These are phyloP conservation scores for Didymodactylos carnosus DNA, from an alignment of 2,888 invertebrate species.

Conservation along the genomic window DNA sequence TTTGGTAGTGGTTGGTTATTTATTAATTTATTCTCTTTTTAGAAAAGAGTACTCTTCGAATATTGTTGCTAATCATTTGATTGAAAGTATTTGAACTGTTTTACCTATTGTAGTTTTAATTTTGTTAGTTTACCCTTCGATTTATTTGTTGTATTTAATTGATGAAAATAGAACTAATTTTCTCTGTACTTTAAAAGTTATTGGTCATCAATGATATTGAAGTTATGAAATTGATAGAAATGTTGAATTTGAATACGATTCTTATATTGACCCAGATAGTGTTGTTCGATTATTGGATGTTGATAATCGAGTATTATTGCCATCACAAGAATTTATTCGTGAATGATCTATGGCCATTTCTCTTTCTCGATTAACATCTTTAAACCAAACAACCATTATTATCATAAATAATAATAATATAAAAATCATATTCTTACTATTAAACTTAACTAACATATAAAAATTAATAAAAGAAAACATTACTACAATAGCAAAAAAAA, in stretches of 20 bases:
- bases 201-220: slow-evolving; percentile 33
- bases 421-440: too few species aligned
- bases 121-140: slow-evolving; percentile 19
- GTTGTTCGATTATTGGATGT: slow-evolving; percentile 25
- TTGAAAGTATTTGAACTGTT: slow-evolving; percentile 22
- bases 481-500: too few species aligned
- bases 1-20: slow-evolving; percentile 19
- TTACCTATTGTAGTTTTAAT: slow-evolving; percentile 23
- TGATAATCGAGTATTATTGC: slow-evolving; percentile 27
- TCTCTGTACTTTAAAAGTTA: slow-evolving; percentile 24
- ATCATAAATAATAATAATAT: too few species aligned
- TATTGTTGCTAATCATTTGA: slow-evolving; percentile 8
- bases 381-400: too few species aligned
- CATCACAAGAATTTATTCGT: slow-evolving; percentile 23
- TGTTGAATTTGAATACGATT: slow-evolving; percentile 26
- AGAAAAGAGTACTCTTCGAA: slow-evolving; percentile 16
- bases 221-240: slow-evolving; percentile 28
- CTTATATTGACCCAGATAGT: slow-evolving; percentile 26
- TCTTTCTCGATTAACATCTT: too few species aligned
- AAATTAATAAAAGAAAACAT: too few species aligned
- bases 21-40: slow-evolving; percentile 18
- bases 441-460: too few species aligned
- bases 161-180: slow-evolving; percentile 21
- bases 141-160: slow-evolving; percentile 20
- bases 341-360: too few species aligned